Evolutionary conservation across 2,113 vertebrate genomes (phyloP), one percentile per base, ranked within the genome.

Genomic region (Heteronetta atricapilla): DNA sequence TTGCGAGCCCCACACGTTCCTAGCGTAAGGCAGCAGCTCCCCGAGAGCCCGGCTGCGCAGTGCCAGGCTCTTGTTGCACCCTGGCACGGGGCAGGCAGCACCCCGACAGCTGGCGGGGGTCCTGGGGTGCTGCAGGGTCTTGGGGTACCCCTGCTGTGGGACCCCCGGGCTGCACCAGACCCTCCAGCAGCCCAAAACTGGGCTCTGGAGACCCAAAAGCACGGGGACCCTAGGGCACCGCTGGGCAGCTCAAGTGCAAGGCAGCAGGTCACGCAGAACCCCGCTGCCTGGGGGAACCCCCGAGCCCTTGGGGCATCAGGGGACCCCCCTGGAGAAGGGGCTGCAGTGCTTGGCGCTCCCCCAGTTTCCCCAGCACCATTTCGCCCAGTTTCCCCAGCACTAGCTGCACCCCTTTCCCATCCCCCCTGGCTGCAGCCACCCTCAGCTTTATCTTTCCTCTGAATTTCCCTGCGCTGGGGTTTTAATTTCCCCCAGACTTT

Each of bases 211-310:
- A n/a, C 19, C 4, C 60, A 58, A 58, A n/a, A 26, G 18, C 19
- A 20, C 25, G 13, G 50, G 50, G 4, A 23, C 4, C 53, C 28
- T 28, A 56, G 29, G 53, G 29, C 53, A 31, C 53, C 13, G 15
- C 53, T 17, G 52, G 26, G 53, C 29, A 56, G 10, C 28, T 9
- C 58, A 33, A 17, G n/a, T 14, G 2, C 22, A 26, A 64, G 21
- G n/a, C 13, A 8, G 33, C 46, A 33, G 40, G 34, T 31, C 40
- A 67, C 12, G 17, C 19, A 3, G 55, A 64, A 7, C 68, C 25
- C 6, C 5, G 3, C 26, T 8, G 1, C 16, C 8, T 11, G 7
- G 23, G 56, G 18, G 8, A 6, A 36, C 20, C 21, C n/a, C 38
- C 6, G 25, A 74, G 33, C 46, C 52, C 66, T 13, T 13, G 29